These are phyloP conservation scores for Drosophila prolongata DNA, from an alignment of 2,888 invertebrate species.

Conservation along the genomic window DNA sequence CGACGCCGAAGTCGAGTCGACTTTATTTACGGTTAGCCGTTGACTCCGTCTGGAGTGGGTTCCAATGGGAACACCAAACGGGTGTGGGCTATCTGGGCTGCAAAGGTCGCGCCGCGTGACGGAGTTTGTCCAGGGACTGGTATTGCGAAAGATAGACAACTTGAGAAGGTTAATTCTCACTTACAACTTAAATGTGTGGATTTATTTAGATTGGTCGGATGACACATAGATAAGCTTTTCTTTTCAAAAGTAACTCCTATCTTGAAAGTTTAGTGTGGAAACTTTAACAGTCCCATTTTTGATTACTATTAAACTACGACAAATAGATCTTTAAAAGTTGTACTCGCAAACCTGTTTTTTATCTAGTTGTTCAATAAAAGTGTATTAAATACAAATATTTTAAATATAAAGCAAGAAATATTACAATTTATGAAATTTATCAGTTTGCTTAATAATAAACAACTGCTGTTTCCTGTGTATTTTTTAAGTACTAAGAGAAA, in stretches of 20 bases:
- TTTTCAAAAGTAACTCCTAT: no score
- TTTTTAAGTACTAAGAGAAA: background rate
- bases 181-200: slow-evolving; percentile 24
- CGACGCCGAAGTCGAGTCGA: slow-evolving; percentile 28
- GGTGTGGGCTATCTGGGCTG: slow-evolving; percentile 4
- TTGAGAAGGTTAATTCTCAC: slow-evolving; percentile 28
- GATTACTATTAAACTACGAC: no score
- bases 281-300: no score
- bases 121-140: slow-evolving; percentile 13
- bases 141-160: slow-evolving; percentile 23
- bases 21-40: slow-evolving; percentile 53
- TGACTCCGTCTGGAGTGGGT: slow-evolving; percentile 16
- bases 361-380: no score
- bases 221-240: background rate
- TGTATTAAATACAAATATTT: no score
- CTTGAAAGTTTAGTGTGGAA: background rate
- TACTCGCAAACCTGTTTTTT: no score
- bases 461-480: no score
- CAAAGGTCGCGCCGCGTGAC: slow-evolving; percentile 33
- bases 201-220: slow-evolving; percentile 21
- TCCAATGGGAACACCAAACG: slow-evolving; percentile 4
- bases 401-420: no score
- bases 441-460: no score
- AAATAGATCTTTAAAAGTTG: no score
- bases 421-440: no score